These are phyloP conservation scores for Calliopum simillimum DNA, from an alignment of 2,888 invertebrate genomes.

Conservation along the genomic window DNA sequence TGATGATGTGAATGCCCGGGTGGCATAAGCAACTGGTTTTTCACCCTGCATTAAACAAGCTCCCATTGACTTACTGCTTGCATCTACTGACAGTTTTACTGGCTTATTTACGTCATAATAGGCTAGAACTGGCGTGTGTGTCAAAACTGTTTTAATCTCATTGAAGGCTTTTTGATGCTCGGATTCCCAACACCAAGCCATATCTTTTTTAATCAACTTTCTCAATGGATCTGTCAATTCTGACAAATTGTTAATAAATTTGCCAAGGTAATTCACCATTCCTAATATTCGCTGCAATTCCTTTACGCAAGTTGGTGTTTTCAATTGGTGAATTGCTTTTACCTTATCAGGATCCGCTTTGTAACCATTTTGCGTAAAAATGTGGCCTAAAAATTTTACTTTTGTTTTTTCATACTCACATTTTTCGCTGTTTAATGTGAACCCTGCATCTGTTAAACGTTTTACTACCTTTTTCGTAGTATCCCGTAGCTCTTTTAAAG, in stretches of 20 bases:
- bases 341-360: constrained; percentile 40
- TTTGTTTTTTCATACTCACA: too few species aligned
- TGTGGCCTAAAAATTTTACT: too few species aligned
- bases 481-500: too few species aligned
- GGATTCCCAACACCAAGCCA: constrained; percentile 30
- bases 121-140: constrained; percentile 30
- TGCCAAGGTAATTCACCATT: too few species aligned
- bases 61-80: constrained; percentile 49
- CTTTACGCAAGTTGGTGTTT: constrained; percentile 37
- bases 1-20: constrained; percentile 53
- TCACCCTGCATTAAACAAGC: constrained; percentile 55
- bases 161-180: constrained; percentile 24
- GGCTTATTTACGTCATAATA: constrained; percentile 36
- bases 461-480: too few species aligned
- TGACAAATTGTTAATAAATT: constrained; percentile 36
- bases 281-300: constrained; percentile 44
- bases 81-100: constrained; percentile 32
- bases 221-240: too few species aligned
- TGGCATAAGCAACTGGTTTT: constrained; percentile 58
- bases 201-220: too few species aligned
- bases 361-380: too few species aligned
- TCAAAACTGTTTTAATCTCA: constrained; percentile 29
- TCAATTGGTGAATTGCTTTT: constrained; percentile 38
- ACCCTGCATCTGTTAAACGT: constrained; percentile 27
- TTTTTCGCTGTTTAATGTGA: too few species aligned